Conservation (phyloP, 2,113 vertebrate species). For the Scomber japonicus region DNA sequence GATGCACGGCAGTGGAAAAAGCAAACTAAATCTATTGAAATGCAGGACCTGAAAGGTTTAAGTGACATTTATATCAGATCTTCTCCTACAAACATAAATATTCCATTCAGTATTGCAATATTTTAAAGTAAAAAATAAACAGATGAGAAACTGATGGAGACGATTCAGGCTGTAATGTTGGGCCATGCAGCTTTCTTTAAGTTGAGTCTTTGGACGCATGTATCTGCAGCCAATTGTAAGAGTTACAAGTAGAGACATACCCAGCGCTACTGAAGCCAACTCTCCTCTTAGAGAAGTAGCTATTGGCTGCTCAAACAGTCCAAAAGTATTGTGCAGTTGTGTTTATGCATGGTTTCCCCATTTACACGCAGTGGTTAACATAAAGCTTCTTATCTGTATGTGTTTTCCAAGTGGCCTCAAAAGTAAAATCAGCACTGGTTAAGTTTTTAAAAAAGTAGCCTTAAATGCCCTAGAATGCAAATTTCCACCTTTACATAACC, state of each 20-base stretch:
- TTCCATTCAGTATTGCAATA: not conserved
- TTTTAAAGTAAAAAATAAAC: slow-evolving; percentile 1
- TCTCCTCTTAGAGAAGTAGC: not conserved
- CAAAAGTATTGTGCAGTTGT: not conserved
- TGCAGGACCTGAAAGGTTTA: slow-evolving; percentile 2
- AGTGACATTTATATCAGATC: slow-evolving; percentile 17
- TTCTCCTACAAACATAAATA: slow-evolving; percentile 24
- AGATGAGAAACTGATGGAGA: not conserved
- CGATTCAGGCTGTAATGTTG: not conserved
- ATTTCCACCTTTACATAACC: not conserved
- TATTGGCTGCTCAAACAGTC: not conserved
- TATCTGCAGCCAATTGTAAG: not conserved
- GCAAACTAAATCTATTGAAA: not conserved
- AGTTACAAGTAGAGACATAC: not conserved
- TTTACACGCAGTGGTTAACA: not conserved
- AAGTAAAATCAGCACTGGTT: too few species aligned
- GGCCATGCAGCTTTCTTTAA: not conserved
- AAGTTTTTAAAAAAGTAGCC: too few species aligned
- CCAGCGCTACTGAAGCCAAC: not conserved
- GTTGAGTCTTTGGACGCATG: not conserved
- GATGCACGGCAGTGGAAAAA: not conserved
- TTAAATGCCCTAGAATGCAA: too few species aligned
- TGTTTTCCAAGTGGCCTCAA: too few species aligned
- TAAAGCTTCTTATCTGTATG: not conserved
- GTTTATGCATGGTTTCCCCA: too few species aligned